Base-by-base conservation (phyloP, 1,140 invertebrate genomes). In the Ectropis grisescens region DNA sequence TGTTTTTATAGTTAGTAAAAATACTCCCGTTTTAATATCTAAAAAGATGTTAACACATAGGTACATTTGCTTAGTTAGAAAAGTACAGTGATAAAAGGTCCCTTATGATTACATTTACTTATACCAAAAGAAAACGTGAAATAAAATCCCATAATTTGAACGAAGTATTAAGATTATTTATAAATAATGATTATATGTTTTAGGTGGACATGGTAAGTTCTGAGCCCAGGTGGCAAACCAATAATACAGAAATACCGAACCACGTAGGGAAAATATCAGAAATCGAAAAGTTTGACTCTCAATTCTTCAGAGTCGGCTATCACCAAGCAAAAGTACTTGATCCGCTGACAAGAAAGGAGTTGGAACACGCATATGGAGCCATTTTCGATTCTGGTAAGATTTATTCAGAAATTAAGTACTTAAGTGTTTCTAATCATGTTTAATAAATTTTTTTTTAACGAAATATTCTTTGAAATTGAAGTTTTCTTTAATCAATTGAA, bases 361-460 rank as follows among this genome's bases (percentile, higher is more conserved):
- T 83, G 25, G 79, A 83, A 47, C 56, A 76, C 11, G 65, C 69
- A 2, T 82, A 68, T 37, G 53, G 72, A 41, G 81, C 79, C 8
- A 38, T 83, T 4, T 61, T 60, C 34, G 81, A 83, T 52, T 68
- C 76, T 11, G 78, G 78, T 78, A 52, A 59, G 40, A 22, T 5
- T 22, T 22, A 22, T 22, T 5, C 9, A 22, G 9, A 5, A 22
- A 22, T 22, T 5, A 22, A 22, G 9, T 5, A 22, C 19, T 22
- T 22, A 22, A 22, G 4, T 22, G 19, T 4, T 22, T 5, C 19
- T 9, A 22, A 5, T 22, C 9, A 4, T 22, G 4, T 9, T 22
- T 22, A 4, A 4, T 9, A 22, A n/a, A n/a, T n/a, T n/a, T n/a
- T n/a, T n/a, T n/a, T n/a, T n/a, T n/a, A n/a, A n/a, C n/a, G n/a